These are phyloP conservation scores for Choristoneura rosaceana DNA, from an alignment of 2,888 invertebrate species.

Conservation along the genomic window DNA sequence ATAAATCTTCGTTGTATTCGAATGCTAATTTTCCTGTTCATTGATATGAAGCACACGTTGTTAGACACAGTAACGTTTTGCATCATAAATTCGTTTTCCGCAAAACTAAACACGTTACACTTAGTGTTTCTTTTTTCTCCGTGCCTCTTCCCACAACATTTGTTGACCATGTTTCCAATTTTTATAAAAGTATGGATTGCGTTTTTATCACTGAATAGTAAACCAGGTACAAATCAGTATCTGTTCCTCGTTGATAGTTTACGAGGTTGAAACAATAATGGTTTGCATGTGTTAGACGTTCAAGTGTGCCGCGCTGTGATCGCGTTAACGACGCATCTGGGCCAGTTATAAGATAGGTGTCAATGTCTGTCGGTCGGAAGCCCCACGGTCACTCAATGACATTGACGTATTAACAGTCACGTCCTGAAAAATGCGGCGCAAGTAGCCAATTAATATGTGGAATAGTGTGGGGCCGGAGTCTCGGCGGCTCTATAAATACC, in stretches of 20 bases:
- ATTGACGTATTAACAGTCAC: slow-evolving; percentile 76
- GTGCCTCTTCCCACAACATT: too few species aligned
- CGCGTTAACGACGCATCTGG: slow-evolving; percentile 67
- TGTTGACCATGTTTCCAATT: too few species aligned
- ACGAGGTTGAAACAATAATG: slow-evolving; percentile 43
- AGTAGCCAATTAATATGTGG: slow-evolving; percentile 81
- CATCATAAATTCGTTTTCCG: too few species aligned
- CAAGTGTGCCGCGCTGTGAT: slow-evolving; percentile 53
- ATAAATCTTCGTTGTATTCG: neutral
- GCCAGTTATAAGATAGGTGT: slow-evolving; percentile 75
- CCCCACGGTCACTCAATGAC: slow-evolving; percentile 66
- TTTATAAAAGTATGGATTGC: neutral
- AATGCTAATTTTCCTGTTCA: too few species aligned
- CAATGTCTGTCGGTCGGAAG: slow-evolving; percentile 80
- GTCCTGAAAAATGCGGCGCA: slow-evolving; percentile 79
- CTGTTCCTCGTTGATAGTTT: neutral
- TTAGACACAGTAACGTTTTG: too few species aligned
- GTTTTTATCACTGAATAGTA: neutral
- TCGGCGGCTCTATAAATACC: slow-evolving; percentile 82
- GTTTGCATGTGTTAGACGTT: slow-evolving; percentile 52
- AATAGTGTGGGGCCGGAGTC: slow-evolving; percentile 79
- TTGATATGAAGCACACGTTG: too few species aligned
- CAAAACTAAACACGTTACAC: too few species aligned
- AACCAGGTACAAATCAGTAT: neutral
- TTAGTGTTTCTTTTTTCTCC: too few species aligned